Evolutionary conservation across 1,140 invertebrate genomes (phyloP).

Genomic region (Tetramorium parvispinum): DNA sequence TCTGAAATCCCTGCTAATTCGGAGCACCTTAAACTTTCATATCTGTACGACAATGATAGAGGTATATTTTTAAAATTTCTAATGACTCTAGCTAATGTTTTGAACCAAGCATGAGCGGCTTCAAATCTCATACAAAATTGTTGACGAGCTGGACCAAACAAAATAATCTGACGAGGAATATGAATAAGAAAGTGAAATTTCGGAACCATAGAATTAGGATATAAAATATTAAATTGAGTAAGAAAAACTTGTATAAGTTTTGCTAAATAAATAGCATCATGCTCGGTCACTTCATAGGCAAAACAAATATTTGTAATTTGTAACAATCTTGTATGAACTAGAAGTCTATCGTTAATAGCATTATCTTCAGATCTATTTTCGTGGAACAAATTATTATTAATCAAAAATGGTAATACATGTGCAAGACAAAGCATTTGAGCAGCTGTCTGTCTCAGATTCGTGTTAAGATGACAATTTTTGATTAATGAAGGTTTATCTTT

Average conservation of each 20-base stretch:
- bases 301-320: not conserved
- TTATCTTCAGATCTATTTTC: not conserved
- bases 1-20: not conserved
- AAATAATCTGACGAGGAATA: not conserved
- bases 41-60: not conserved
- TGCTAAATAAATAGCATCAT: not conserved
- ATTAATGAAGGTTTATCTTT: not conserved
- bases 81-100: not conserved
- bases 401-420: not conserved
- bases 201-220: not conserved
- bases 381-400: not conserved
- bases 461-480: not conserved
- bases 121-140: conserved; percentile 6
- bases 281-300: not conserved
- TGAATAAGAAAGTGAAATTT: not conserved
- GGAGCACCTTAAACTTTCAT: not conserved
- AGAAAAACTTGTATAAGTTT: not conserved
- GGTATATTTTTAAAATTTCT: conserved; percentile 3
- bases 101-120: not conserved
- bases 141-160: not conserved
- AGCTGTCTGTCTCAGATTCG: not conserved
- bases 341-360: not conserved
- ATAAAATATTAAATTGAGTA: not conserved
- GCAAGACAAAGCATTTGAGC: not conserved
- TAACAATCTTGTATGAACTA: not conserved